Evolutionary conservation across 1,140 invertebrate genomes (phyloP), one percentile per base, ranked within the genome.

Genomic region (Meloidogyne hapla): DNA sequence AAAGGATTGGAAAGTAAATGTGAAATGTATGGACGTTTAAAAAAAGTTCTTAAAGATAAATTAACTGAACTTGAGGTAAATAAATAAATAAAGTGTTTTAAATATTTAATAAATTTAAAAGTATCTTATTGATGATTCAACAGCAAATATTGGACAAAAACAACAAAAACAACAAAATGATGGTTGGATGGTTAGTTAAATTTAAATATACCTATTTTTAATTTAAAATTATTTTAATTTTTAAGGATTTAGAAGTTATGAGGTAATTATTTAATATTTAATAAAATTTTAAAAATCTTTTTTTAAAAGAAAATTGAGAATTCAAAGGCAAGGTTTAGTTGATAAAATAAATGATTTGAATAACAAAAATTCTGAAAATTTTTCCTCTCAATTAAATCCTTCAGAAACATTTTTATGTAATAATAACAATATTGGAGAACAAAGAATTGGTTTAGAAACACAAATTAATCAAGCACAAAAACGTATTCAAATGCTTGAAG

Each of bases 1-100:
- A 56, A 56, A 73, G 70, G 64, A 73, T 40, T 73, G 18, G 70
- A 64, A 33, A 62, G 33, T 40, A 61, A 64, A 25, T 73, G 70
- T 62, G 45, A 73, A 28, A 38, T 63, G 70, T 73, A 63, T 33
- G 70, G 70, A 25, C 48, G 70, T 42, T 40, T 73, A n/a, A 73
- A 73, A 62, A 38, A 73, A 25, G 23, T 73, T 56, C 23, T 73
- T 28, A 28, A 64, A 38, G 48, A 73, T 25, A 73, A 73, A 63
- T 42, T 73, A 15, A n/a, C 70, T 25, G 70, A 73, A 38, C 42
- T 73, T 25, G 70, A 73, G 33, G 70, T 73, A 40, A 61, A 10
- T 25, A 15, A 15, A 15, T 45, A 21, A 45, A 18, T 56, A n/a
- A n/a, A 26, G 40, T 13, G 0, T n/a, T 56, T n/a, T 18, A 18